Evolutionary conservation across 1,140 invertebrate genomes (phyloP).

Genomic region (Orussus abietinus): DNA sequence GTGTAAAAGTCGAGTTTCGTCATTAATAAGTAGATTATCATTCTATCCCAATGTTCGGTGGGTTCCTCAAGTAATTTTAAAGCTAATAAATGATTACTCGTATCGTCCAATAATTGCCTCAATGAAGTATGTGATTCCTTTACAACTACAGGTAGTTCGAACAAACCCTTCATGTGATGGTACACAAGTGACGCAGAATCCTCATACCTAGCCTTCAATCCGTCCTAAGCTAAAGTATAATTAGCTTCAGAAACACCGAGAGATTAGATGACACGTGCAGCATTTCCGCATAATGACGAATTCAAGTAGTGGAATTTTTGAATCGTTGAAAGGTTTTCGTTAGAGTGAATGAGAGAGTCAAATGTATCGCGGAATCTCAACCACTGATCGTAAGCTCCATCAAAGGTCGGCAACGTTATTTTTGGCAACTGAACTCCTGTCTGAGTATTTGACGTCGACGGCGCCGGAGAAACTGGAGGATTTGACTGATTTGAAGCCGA

Average conservation of each 20-base stretch:
- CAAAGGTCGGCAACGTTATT: conserved; percentile 33
- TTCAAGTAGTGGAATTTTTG: conserved; percentile 35
- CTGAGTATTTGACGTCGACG: too few species aligned
- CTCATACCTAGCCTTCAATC: conserved; percentile 26
- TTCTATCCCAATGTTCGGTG: conserved; percentile 24
- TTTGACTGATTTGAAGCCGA: too few species aligned
- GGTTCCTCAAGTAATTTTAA: conserved; percentile 23
- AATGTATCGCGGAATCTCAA: conserved; percentile 34
- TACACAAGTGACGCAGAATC: conserved; percentile 25
- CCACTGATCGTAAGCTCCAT: conserved; percentile 33
- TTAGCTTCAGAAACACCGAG: conserved; percentile 25
- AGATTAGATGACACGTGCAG: conserved; percentile 19
- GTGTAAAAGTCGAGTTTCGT: conserved; percentile 15
- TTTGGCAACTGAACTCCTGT: too few species aligned
- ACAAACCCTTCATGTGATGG: conserved; percentile 18
- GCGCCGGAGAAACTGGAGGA: too few species aligned
- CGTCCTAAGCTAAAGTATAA: conserved; percentile 24
- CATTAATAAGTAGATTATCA: conserved; percentile 15
- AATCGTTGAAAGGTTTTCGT: conserved; percentile 20
- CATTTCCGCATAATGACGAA: conserved; percentile 19
- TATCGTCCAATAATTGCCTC: conserved; percentile 16
- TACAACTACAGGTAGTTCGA: conserved; percentile 16
- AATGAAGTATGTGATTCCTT: conserved; percentile 21
- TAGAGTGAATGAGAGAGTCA: conserved; percentile 31
- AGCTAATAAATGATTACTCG: conserved; percentile 19